Conservation (phyloP, 2,113 vertebrate genomes). For the Rafetus swinhoei region DNA sequence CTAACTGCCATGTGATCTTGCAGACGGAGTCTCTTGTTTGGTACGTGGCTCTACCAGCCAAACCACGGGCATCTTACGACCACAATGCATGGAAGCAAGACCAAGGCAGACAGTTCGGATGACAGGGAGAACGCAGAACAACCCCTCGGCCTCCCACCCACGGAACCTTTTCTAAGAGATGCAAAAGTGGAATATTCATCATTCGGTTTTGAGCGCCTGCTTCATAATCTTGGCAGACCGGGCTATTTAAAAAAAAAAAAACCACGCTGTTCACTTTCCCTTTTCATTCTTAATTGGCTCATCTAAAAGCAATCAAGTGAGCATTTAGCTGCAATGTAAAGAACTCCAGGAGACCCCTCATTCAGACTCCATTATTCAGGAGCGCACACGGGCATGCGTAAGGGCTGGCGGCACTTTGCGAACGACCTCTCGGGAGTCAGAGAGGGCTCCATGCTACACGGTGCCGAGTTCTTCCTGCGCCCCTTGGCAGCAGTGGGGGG, state of each 20-base stretch:
- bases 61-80: neutral
- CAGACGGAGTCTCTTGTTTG: conserved; percentile 4
- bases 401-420: conserved; percentile 14
- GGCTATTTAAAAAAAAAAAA: conserved; percentile 34
- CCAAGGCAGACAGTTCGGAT: neutral
- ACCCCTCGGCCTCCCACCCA: conserved; percentile 21
- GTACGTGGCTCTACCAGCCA: neutral
- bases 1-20: neutral
- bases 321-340: conserved; percentile 63
- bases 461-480: neutral
- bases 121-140: neutral
- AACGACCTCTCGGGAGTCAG: neutral
- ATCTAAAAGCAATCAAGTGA: conserved; percentile 76
- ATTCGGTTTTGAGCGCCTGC: conserved; percentile 22
- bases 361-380: conserved; percentile 68
- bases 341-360: conserved; percentile 69
- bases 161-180: conserved; percentile 12
- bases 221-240: conserved; percentile 67
- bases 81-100: neutral
- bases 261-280: conserved; percentile 70
- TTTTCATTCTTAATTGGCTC: conserved; percentile 74
- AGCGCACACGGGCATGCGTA: conserved; percentile 32
- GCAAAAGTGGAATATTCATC: conserved; percentile 44
- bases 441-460: neutral
- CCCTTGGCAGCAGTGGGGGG: neutral